A percentile compares a stretch with the other conserved stretches of the same genome.
phyloP scores from a whole-genome alignment of 2,888 invertebrate species.

The Epinotia demarniana region DNA sequence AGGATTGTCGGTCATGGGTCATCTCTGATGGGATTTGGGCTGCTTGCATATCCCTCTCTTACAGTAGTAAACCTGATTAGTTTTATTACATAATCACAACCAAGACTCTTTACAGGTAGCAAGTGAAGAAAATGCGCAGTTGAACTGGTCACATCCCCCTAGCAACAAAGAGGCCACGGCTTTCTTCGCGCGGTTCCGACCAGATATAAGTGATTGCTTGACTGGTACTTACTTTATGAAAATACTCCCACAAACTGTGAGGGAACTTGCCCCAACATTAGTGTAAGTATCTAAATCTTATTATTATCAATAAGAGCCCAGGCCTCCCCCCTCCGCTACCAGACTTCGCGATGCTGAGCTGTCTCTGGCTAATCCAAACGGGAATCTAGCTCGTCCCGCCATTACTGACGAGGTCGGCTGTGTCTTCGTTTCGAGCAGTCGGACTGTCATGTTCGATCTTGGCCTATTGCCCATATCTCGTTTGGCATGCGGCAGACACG shows the following conservation, averaged over 20 bases:
- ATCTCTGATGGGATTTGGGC: too few relatives aligned
- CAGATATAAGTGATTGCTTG: conserved; percentile 10
- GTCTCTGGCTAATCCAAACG: too few relatives aligned
- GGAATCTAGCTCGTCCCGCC: too few relatives aligned
- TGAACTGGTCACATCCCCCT: conserved; percentile 1
- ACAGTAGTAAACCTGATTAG: too few relatives aligned
- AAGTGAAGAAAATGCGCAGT: conserved; percentile 7
- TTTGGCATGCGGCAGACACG: too few relatives aligned
- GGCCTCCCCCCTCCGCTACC: background rate
- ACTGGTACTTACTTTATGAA: background rate
- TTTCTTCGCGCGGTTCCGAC: conserved; percentile 10
- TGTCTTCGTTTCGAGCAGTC: too few relatives aligned
- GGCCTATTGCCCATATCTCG: too few relatives aligned
- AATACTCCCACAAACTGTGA: background rate
- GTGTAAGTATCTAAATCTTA: background rate
- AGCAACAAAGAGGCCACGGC: background rate
- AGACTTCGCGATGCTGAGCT: background rate
- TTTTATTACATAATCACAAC: too few relatives aligned
- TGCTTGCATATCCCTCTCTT: too few relatives aligned
- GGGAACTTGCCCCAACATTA: conserved; percentile 9
- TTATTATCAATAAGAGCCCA: background rate
- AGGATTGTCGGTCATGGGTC: too few relatives aligned
- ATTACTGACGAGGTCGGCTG: too few relatives aligned
- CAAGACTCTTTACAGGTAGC: conserved; percentile 2
- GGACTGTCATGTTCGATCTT: too few relatives aligned